Conservation (phyloP, 2,797 vertebrate species). For the Streptopelia turtur region DNA sequence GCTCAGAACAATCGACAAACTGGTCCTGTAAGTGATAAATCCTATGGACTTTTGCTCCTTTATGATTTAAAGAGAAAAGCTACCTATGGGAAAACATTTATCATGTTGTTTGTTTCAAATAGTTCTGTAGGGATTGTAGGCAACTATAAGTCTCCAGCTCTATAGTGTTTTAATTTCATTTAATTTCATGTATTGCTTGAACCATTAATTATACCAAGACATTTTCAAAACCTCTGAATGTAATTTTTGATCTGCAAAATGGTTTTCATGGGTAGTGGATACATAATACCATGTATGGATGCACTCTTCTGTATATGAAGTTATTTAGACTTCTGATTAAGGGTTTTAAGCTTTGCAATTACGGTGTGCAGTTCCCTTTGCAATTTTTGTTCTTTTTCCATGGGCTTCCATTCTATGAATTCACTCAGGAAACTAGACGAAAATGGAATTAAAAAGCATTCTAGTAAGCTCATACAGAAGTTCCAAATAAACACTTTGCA, state of each 20-base stretch:
- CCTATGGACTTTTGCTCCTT: not conserved
- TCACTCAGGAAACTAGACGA: not conserved
- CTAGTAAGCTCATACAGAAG: not conserved
- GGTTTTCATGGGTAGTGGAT: not conserved
- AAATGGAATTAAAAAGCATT: not conserved
- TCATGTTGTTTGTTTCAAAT: not conserved
- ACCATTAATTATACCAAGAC: not conserved
- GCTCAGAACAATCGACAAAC: conserved; percentile 82
- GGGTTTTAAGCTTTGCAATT: not conserved
- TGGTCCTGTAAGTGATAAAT: conserved; percentile 85
- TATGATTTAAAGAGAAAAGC: not conserved
- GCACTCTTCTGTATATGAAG: not conserved
- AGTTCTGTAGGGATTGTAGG: not conserved
- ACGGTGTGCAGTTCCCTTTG: not conserved
- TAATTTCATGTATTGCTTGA: not conserved
- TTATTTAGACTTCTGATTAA: not conserved
- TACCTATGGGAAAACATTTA: not conserved
- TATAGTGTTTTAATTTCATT: not conserved
- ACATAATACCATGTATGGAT: not conserved
- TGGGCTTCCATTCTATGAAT: not conserved
- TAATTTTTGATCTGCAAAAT: not conserved
- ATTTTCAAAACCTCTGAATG: not conserved
- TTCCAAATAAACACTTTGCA: not conserved
- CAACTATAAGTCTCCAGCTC: not conserved
- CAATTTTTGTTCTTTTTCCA: not conserved